A percentile compares a stretch with the other conserved stretches of the same genome.
These are phyloP conservation scores for Drosophila simulans DNA, from an alignment of 1,140 invertebrate genomes.

Conservation along the genomic window DNA sequence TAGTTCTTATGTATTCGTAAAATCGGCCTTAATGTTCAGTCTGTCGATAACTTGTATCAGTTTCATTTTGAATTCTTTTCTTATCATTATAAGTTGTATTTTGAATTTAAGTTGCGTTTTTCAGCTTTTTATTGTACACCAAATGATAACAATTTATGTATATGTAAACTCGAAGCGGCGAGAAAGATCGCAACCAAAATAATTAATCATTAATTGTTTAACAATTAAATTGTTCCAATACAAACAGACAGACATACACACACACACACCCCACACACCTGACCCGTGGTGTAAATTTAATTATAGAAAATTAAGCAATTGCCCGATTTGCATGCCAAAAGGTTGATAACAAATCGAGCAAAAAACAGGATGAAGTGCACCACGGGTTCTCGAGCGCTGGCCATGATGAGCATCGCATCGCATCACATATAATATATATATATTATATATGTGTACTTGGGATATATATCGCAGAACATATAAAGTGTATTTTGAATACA, in stretches of 20 bases:
- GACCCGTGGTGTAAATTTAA: conserved; percentile 25
- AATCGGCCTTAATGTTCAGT: conserved; percentile 36
- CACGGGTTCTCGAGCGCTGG: conserved; percentile 12
- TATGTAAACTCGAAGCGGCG: conserved; percentile 5
- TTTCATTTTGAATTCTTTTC: conserved; percentile 4
- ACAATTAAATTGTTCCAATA: conserved; percentile 49
- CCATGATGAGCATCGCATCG: conserved; percentile 13
- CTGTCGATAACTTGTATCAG: neutral
- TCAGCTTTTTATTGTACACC: conserved; percentile 31
- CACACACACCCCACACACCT: conserved; percentile 46
- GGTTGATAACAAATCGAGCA: conserved; percentile 4
- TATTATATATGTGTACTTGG: conserved; percentile 12
- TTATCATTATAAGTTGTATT: conserved; percentile 13
- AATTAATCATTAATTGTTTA: conserved; percentile 22
- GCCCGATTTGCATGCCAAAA: conserved; percentile 8
- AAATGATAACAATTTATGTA: conserved; percentile 46
- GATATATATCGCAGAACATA: conserved; percentile 59
- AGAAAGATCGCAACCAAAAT: conserved; percentile 13
- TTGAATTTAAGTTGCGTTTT: conserved; percentile 27
- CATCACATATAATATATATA: conserved; percentile 12
- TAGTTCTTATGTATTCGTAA: conserved; percentile 28
- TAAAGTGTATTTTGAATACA: conserved; percentile 78
- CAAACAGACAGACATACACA: conserved; percentile 28
- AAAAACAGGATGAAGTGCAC: conserved; percentile 7
- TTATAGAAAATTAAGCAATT: conserved; percentile 36